Conservation (phyloP, 2,888 invertebrate species). For the Sericinus montela region DNA sequence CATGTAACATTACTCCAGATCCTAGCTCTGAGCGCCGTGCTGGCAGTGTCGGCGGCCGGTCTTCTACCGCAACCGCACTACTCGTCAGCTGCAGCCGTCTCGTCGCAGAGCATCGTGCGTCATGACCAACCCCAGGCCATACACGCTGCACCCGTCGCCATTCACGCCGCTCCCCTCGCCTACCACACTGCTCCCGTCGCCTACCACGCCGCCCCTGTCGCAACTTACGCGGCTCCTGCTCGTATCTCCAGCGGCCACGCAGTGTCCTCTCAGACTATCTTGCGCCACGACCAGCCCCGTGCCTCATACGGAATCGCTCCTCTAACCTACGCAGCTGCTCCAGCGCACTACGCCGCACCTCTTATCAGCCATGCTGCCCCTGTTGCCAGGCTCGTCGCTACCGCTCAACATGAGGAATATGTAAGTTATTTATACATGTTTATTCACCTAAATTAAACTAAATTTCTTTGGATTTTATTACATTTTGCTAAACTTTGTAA, state of each 20-base stretch:
- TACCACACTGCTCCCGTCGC: constrained; percentile 38
- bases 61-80: constrained; percentile 56
- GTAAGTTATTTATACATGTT: neutral
- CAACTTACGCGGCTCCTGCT: too few species aligned
- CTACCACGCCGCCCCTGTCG: constrained; percentile 28
- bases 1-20: constrained; percentile 36
- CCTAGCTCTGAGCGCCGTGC: constrained; percentile 51
- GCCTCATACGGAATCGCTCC: constrained; percentile 37
- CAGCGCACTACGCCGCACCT: constrained; percentile 32
- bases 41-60: constrained; percentile 61
- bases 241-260: constrained; percentile 35
- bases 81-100: constrained; percentile 54
- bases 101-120: constrained; percentile 57
- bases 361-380: constrained; percentile 34
- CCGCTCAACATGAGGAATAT: constrained; percentile 30
- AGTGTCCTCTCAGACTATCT: constrained; percentile 49
- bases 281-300: constrained; percentile 50
- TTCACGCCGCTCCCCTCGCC: constrained; percentile 37
- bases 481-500: too few species aligned
- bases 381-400: constrained; percentile 33
- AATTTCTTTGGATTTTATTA: too few species aligned
- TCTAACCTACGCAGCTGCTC: constrained; percentile 31
- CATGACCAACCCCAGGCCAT: constrained; percentile 36
- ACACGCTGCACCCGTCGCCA: constrained; percentile 28
- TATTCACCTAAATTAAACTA: too few species aligned